Percentiles rank a stretch among this genome's conserved stretches.
Evolutionary conservation across 2,888 invertebrate genomes (phyloP).

Genomic region (Thecocarcelia acutangulata): DNA sequence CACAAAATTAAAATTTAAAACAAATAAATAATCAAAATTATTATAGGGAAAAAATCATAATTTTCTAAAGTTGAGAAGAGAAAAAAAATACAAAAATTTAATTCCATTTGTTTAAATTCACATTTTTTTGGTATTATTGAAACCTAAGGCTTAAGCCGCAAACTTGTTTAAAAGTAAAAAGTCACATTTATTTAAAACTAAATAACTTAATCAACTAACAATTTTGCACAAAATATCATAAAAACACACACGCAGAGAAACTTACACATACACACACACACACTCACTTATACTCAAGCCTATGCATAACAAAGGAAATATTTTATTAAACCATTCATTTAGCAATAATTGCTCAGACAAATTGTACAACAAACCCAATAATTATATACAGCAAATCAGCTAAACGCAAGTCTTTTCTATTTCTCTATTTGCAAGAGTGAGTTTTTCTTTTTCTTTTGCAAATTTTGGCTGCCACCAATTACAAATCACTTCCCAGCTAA

Average conservation of each 20-base stretch:
- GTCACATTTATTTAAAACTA: background rate
- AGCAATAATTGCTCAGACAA: slow-evolving; percentile 60
- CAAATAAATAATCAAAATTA: too few species aligned
- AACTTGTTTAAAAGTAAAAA: background rate
- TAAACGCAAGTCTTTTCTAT: slow-evolving; percentile 4
- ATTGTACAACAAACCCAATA: slow-evolving; percentile 53
- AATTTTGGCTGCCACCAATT: slow-evolving; percentile 59
- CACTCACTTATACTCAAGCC: too few species aligned
- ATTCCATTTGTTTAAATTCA: too few species aligned
- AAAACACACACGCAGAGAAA: too few species aligned
- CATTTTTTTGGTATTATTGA: background rate
- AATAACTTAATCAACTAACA: slow-evolving; percentile 53
- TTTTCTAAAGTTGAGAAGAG: too few species aligned
- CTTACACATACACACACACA: background rate
- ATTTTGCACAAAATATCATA: background rate
- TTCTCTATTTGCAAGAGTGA: background rate
- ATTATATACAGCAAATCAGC: slow-evolving; percentile 49
- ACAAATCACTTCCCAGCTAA: slow-evolving; percentile 65
- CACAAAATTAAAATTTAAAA: too few species aligned
- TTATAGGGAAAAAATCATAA: background rate
- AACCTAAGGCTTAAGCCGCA: slow-evolving; percentile 37
- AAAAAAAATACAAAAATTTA: background rate
- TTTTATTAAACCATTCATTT: slow-evolving; percentile 54
- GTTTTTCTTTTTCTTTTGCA: background rate
- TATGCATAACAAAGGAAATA: background rate